Evolutionary conservation across 2,888 invertebrate genomes (phyloP).

Genomic region (Caenorhabditis japonica): DNA sequence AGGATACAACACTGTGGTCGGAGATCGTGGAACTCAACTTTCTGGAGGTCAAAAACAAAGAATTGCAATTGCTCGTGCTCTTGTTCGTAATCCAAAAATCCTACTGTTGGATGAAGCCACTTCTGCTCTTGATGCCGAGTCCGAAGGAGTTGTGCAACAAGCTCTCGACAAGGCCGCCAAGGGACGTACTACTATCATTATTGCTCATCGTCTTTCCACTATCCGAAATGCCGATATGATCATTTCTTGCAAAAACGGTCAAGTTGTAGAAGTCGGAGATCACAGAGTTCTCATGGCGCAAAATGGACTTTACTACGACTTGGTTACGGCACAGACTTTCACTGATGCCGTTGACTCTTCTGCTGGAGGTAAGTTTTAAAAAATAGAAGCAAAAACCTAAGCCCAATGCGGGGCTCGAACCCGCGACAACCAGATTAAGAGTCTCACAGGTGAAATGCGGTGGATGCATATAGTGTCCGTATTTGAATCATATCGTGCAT

Average conservation of each 20-base stretch:
- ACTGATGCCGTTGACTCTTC: conserved; percentile 63
- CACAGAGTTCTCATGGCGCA: conserved; percentile 82
- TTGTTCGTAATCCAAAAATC: conserved; percentile 69
- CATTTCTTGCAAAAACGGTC: conserved; percentile 77
- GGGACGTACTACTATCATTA: conserved; percentile 79
- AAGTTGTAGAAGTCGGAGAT: conserved; percentile 84
- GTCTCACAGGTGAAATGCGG: too few species aligned
- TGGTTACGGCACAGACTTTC: conserved; percentile 77
- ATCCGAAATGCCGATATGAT: conserved; percentile 80
- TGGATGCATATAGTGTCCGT: too few species aligned
- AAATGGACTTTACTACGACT: conserved; percentile 83
- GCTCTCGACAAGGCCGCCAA: conserved; percentile 80
- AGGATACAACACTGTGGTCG: conserved; percentile 66
- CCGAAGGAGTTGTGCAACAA: conserved; percentile 66
- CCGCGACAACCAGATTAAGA: conserved; percentile 76
- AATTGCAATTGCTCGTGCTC: conserved; percentile 72
- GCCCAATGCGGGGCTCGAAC: conserved; percentile 66
- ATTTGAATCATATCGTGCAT: too few species aligned
- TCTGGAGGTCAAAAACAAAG: conserved; percentile 71
- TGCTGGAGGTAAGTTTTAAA: conserved; percentile 17
- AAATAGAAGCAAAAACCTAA: background rate
- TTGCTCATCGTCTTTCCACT: conserved; percentile 80
- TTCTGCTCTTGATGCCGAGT: conserved; percentile 66
- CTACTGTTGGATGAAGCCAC: conserved; percentile 73
- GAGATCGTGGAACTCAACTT: conserved; percentile 70